These are phyloP conservation scores for Malurus alboscapulatus DNA, from an alignment of 2,113 vertebrate genomes.

Conservation along the genomic window DNA sequence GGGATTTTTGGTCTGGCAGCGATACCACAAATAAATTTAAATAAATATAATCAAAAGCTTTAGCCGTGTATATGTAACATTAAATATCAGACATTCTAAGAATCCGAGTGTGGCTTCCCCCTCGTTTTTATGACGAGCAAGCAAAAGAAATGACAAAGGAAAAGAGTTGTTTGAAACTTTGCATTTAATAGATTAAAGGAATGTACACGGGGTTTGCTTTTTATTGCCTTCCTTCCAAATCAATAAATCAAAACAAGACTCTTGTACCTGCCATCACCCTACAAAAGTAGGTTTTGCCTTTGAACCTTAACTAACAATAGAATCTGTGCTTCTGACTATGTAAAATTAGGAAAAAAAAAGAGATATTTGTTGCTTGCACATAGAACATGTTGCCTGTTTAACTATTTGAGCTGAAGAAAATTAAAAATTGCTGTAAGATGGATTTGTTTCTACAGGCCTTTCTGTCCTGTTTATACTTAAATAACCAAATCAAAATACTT, in stretches of 20 bases:
- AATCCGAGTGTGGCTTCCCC: slow-evolving; percentile 49
- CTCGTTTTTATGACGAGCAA: slow-evolving; percentile 41
- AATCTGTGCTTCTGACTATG: background rate
- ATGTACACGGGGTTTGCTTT: background rate
- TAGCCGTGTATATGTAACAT: slow-evolving; percentile 71
- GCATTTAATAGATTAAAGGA: background rate
- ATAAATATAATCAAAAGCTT: slow-evolving; percentile 77
- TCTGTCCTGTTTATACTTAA: background rate
- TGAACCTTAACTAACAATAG: background rate
- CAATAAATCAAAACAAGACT: background rate
- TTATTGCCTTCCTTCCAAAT: background rate
- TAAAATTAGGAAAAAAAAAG: background rate
- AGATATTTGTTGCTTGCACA: background rate
- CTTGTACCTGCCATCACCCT: background rate
- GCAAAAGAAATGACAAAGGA: slow-evolving; percentile 55
- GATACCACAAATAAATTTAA: slow-evolving; percentile 76
- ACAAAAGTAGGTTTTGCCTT: background rate
- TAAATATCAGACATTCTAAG: slow-evolving; percentile 74
- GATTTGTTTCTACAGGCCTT: background rate
- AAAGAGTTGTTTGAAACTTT: slow-evolving; percentile 15
- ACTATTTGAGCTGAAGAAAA: background rate
- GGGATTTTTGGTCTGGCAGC: slow-evolving; percentile 71
- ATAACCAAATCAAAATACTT: background rate
- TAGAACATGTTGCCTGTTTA: background rate
- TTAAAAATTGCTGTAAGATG: background rate